Evolutionary conservation across 2,888 invertebrate genomes (phyloP).

Genomic region (Cryptophagus acutangulus): DNA sequence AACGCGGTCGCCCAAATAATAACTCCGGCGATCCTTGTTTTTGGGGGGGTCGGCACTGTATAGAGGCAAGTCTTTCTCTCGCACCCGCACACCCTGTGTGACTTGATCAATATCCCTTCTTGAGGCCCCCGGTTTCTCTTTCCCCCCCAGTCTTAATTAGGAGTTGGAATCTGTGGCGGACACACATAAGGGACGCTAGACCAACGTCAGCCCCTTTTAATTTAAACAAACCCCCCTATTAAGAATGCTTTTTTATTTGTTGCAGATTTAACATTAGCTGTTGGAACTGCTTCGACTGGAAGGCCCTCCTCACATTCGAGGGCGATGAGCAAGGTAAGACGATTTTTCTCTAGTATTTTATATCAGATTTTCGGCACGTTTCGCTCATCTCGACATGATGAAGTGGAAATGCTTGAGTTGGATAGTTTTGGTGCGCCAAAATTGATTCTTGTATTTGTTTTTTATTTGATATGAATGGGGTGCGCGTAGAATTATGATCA

Average conservation of each 20-base stretch:
- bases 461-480: constrained; percentile 1
- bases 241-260: too few species aligned
- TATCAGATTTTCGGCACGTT: constrained; percentile 43
- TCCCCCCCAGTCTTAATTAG: constrained; percentile 75
- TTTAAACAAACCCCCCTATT: too few species aligned
- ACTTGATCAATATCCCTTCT: constrained; percentile 50
- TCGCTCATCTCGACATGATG: constrained; percentile 38
- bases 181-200: constrained; percentile 57
- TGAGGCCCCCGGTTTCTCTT: constrained; percentile 42
- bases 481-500: too few species aligned
- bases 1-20: constrained; percentile 48
- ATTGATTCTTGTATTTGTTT: constrained; percentile 1
- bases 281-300: constrained; percentile 30
- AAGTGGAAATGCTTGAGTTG: too few species aligned
- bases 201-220: constrained; percentile 45
- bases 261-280: constrained; percentile 45
- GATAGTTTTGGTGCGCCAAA: too few species aligned
- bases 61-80: constrained; percentile 35
- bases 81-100: constrained; percentile 37
- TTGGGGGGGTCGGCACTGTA: too few species aligned
- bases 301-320: constrained; percentile 38
- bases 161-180: constrained; percentile 80
- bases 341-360: constrained; percentile 30
- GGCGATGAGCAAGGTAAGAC: constrained; percentile 45
- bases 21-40: constrained; percentile 43